Base-by-base conservation (phyloP, 2,888 invertebrate species). In the Hemicrepidius hirtus region DNA sequence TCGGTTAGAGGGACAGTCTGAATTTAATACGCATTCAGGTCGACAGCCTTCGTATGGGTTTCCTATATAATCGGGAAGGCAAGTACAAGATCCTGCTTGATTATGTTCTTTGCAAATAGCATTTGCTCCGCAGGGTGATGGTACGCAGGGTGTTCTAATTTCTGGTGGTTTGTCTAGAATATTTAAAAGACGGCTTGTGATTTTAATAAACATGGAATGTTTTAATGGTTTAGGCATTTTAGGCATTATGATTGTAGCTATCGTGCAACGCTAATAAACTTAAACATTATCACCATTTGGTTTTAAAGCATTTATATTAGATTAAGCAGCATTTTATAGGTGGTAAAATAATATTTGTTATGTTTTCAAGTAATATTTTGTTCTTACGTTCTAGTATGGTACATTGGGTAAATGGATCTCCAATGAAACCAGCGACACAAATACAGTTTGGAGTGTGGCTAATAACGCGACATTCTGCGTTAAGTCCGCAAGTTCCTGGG, bases 381-480 rank as follows among this genome's bases (percentile, higher is more conserved):
- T 24, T 55, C 68, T 68, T 68, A 68, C 68, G 46, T 59, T 59
- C 49, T 49, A 37, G 18, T 35, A 28, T n/a, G 13, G 40, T 10
- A 80, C 91, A 91, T 69, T 84, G 85, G 50, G 88, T 90, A 83
- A 95, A 93, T 1, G 95, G 93, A 88, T 95, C 94, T 16, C 95
- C 95, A 12, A 92, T 93, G 80, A 89, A 92, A 65, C 92, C 90
- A 18, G 90, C 86, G 73, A 91, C 90, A 82, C 95, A 95, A 18
- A 92, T 91, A 83, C 95, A 95, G 77, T 94, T 91, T 0, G 96
- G 95, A 82, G 93, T 94, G 82, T 96, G 96, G 80, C 93, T 93
- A 74, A 93, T 91, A 21, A 95, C 95, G 85, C 92, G 91, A 79
- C 96, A 96, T 69, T 91, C 89, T 7, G 96, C 93, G 81, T 92